Evolutionary conservation across 2,113 vertebrate species (phyloP), one percentile per base, ranked within the genome.

Genomic region (Ramphastos sulfuratus): DNA sequence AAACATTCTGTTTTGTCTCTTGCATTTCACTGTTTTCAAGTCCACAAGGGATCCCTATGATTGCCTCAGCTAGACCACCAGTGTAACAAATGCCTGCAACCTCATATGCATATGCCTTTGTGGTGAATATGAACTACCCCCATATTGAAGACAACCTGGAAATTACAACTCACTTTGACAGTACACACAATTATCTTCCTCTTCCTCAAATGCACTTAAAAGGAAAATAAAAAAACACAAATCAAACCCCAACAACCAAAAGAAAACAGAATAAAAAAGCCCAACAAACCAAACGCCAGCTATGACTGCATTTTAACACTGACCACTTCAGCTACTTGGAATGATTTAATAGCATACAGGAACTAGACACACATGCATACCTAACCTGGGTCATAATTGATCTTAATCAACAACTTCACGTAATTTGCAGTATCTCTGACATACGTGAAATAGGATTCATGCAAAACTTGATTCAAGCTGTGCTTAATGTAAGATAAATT

Each of bases 391-490:
- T 81, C 25, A 65, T 78, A 84, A 92, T 7, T 81, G 37, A 71
- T 77, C 61, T 85, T 90, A 85, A 85, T 17, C 59, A 88, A 83
- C 60, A 87, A 79, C 39, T 52, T 46, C 90, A 82, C 9, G 4
- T 50, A 30, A 78, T 85, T 74, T 95, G 75, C 75, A 94, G 56
- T 85, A 85, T 82, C 61, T 90, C 37, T 1, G 5, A 58, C 28
- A 44, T 12, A 48, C 1, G 5, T 24, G 48, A 83, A 88, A 78
- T 1, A 71, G 7, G 6, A 91, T 84, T 88, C 59, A 83, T 78
- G 78, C 46, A 90, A 70, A 93, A 88, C 87, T 93, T 83, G 76
- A 83, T 81, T 89, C 87, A 92, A 92, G 85, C n/a, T 69, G 42
- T 92, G 65, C 82, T 95, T 78, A 91, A 74, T 0, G 50, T 52